Base-by-base conservation (phyloP, 2,113 vertebrate species). In the Lampris megalopsis region DNA sequence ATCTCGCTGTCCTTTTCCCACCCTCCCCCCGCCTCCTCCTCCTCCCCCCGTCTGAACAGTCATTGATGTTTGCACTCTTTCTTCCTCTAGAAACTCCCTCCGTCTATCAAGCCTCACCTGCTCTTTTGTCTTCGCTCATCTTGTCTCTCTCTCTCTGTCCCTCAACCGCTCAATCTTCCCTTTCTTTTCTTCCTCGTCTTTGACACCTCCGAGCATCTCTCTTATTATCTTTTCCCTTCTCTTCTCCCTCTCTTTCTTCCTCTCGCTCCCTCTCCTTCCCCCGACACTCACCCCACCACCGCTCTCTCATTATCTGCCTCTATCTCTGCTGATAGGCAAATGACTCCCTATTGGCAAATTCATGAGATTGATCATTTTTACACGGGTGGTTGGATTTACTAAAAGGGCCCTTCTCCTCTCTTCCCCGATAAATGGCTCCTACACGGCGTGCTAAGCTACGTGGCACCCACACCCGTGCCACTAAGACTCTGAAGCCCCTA, bases 351-450 rank as follows among this genome's bases (percentile, higher is more conserved):
- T 89, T 73, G 86, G 75, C 72, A 73, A 83, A 90, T 91, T 90
- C 84, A 86, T 85, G 83, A 90, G 88, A 91, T 87, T 89, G 89
- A 90, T 90, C 79, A 73, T 87, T 85, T 89, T 86, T 84, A 78
- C 84, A 88, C 62, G 79, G 86, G 75, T 84, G 83, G 88, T 76
- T 84, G 80, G 77, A 69, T 81, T 78, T 81, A 65, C 85, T 79
- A 86, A 87, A 83, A 85, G 60, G 58, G 60, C 48, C 38, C n/a
- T 59, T 6, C 56, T 13, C 57, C 56, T 42, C 65, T 35, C 35
- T 57, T 52, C 54, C 63, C 64, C 6, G 35, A 8, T 64, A 78
- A 69, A 48, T 42, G 1, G 60, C 69, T 73, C 80, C 68, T 57
- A 69, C 80, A 71, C 60, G 5, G 47, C n/a, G 0, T 35, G 3